These are phyloP conservation scores for Hephaestus fuliginosus DNA, from an alignment of 2,797 vertebrate species.

Conservation along the genomic window DNA sequence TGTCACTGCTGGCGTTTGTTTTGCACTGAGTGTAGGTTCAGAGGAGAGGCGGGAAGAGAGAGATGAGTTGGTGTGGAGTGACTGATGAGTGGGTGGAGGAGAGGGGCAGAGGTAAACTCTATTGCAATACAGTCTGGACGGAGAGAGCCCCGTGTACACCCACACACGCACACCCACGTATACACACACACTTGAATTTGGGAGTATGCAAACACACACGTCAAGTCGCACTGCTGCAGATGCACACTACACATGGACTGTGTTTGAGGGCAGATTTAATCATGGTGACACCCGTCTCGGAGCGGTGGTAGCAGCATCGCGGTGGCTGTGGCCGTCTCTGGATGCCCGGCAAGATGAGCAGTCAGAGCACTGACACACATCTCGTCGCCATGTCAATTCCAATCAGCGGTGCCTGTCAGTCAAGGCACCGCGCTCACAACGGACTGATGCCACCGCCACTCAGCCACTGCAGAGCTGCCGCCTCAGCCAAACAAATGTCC, in stretches of 20 bases:
- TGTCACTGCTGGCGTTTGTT: constrained; percentile 68
- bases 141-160: constrained; percentile 53
- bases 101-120: constrained; percentile 77
- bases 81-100: constrained; percentile 78
- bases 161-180: constrained; percentile 46
- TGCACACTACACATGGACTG: constrained; percentile 33
- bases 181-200: constrained; percentile 29
- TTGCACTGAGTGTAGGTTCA: constrained; percentile 66
- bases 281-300: constrained; percentile 76
- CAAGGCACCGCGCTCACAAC: constrained; percentile 58
- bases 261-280: constrained; percentile 77
- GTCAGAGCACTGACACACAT: constrained; percentile 84
- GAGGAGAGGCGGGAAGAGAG: constrained; percentile 59
- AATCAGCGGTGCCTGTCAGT: constrained; percentile 84
- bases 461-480: constrained; percentile 61
- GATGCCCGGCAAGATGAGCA: constrained; percentile 83
- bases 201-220: constrained; percentile 37
- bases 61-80: constrained; percentile 78
- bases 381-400: constrained; percentile 85
- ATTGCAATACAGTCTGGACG: constrained; percentile 68
- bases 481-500: constrained; percentile 64
- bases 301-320: constrained; percentile 64
- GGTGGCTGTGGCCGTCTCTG: constrained; percentile 71
- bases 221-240: constrained; percentile 35
- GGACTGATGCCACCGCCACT: constrained; percentile 56